phyloP scores from a whole-genome alignment of 2,888 invertebrate species.

The Xanthorhoe designata region DNA sequence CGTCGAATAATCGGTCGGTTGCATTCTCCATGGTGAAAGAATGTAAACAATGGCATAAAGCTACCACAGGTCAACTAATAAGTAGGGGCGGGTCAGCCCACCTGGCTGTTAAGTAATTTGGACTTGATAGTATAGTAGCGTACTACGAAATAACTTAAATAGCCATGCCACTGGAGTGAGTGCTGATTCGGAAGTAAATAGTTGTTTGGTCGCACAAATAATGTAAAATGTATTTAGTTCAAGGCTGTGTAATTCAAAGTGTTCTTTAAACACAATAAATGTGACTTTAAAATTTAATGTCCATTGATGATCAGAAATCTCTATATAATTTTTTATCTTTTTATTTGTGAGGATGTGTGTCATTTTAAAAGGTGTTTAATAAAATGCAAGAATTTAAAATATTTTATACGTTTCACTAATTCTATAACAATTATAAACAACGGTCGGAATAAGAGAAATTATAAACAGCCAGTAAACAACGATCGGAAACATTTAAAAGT shows the following conservation, averaged over 20 bases:
- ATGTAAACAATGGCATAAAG: conserved; percentile 67
- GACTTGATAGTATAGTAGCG: conserved; percentile 22
- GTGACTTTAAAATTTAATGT: too few species aligned
- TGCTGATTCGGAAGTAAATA: neutral
- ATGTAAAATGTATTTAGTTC: neutral
- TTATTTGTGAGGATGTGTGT: too few species aligned
- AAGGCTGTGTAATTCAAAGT: neutral
- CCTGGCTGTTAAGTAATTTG: conserved; percentile 38
- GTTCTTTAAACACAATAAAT: too few species aligned
- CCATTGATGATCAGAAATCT: too few species aligned
- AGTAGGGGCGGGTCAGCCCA: conserved; percentile 26
- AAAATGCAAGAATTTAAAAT: too few species aligned
- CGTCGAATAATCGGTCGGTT: conserved; percentile 44
- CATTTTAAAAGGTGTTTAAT: too few species aligned
- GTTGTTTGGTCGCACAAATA: neutral
- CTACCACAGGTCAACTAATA: conserved; percentile 38
- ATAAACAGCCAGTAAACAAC: too few species aligned
- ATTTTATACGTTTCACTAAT: too few species aligned
- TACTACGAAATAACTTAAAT: conserved; percentile 5
- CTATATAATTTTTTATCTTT: too few species aligned
- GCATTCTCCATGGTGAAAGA: conserved; percentile 80
- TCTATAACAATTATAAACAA: too few species aligned
- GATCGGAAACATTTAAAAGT: too few species aligned
- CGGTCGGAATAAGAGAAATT: too few species aligned
- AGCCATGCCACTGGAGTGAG: neutral